Conservation (phyloP, 2,797 vertebrate species). For the Xenopus petersii region DNA sequence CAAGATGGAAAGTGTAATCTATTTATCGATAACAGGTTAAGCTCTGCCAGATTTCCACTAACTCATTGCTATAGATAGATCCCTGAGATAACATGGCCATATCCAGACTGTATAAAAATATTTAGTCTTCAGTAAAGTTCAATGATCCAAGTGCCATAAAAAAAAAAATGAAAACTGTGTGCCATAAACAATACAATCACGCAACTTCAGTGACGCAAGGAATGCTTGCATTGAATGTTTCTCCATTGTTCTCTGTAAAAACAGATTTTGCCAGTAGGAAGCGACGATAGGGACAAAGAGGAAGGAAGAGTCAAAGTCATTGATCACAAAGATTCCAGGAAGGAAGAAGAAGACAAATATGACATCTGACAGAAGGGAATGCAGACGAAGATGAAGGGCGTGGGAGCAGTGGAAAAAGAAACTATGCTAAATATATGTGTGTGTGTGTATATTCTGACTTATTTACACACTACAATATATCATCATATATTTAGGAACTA, state of each 20-base stretch:
- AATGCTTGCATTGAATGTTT: slow-evolving; percentile 13
- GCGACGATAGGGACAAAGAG: slow-evolving; percentile 20
- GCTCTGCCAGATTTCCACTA: too few relatives aligned
- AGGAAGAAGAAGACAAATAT: slow-evolving; percentile 17
- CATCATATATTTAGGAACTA: too few relatives aligned
- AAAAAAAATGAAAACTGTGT: background rate
- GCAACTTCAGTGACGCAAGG: slow-evolving; percentile 6
- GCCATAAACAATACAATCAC: slow-evolving; percentile 14
- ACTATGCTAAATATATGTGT: too few relatives aligned
- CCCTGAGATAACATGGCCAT: too few relatives aligned
- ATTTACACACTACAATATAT: too few relatives aligned
- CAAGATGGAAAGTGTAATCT: too few relatives aligned
- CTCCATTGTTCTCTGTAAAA: slow-evolving; percentile 21
- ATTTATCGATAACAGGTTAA: too few relatives aligned
- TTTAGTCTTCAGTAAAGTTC: too few relatives aligned
- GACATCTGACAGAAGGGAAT: slow-evolving; percentile 14
- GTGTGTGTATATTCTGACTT: too few relatives aligned
- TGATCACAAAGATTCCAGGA: slow-evolving; percentile 22
- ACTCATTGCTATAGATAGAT: too few relatives aligned
- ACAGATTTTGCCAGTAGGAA: slow-evolving; percentile 3
- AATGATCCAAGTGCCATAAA: too few relatives aligned
- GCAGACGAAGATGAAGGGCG: slow-evolving; percentile 7
- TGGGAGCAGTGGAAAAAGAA: background rate
- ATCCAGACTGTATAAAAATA: too few relatives aligned
- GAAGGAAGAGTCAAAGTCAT: slow-evolving; percentile 27